Percentiles rank a stretch among this genome's conserved stretches.
Evolutionary conservation across 2,797 vertebrate genomes (phyloP).

Genomic region (Micrastur ruficollis): DNA sequence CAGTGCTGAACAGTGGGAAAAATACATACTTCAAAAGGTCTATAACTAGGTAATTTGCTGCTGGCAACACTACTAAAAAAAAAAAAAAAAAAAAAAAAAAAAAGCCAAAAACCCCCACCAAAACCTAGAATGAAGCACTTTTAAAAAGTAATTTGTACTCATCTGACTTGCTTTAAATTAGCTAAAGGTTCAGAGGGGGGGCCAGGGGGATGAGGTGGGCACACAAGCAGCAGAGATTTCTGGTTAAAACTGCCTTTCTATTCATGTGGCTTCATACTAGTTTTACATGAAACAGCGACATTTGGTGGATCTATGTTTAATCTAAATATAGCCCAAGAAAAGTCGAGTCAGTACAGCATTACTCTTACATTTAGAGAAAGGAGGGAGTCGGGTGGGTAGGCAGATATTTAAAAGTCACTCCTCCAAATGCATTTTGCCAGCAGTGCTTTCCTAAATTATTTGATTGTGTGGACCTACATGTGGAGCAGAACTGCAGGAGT

Average conservation of each 20-base stretch:
- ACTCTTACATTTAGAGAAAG: not conserved
- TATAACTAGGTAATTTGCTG: not conserved
- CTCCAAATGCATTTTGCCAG: not conserved
- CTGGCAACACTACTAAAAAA: not conserved
- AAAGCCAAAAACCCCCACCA: no score
- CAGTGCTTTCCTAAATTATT: not conserved
- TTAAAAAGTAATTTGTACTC: not conserved
- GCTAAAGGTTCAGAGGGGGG: not conserved
- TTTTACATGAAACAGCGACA: not conserved
- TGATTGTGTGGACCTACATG: not conserved
- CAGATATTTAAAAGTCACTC: not conserved
- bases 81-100: not conserved
- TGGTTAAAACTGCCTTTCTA: not conserved
- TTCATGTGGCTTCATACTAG: not conserved
- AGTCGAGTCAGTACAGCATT: constrained; percentile 6
- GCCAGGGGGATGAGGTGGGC: not conserved
- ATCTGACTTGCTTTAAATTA: not conserved
- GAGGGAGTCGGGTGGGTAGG: constrained; percentile 2
- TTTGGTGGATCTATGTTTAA: not conserved
- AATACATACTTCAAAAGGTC: not conserved
- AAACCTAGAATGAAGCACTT: not conserved
- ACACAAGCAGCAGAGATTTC: not conserved
- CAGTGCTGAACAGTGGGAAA: not conserved
- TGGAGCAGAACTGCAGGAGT: not conserved
- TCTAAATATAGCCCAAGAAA: constrained; percentile 22